These are phyloP conservation scores for Silvanus unidentatus DNA, from an alignment of 2,888 invertebrate species.

Conservation along the genomic window DNA sequence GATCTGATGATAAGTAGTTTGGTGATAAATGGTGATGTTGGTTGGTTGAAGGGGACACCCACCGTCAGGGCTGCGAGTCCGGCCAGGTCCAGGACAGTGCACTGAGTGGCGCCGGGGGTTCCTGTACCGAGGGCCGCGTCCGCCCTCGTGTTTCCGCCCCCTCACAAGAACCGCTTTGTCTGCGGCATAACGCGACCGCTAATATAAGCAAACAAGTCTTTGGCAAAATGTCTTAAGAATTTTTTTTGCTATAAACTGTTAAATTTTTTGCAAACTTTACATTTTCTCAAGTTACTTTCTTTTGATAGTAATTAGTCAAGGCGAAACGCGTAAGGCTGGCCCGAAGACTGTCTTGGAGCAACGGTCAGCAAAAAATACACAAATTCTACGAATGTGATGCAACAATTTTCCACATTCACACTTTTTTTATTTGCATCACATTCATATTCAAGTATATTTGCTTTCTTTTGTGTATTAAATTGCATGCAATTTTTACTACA, in stretches of 20 bases:
- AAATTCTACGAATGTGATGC: too few species aligned
- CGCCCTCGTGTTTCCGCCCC: conserved; percentile 24
- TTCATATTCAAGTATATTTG: too few species aligned
- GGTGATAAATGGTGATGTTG: conserved; percentile 5
- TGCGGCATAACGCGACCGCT: conserved; percentile 36
- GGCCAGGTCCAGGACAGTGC: conserved; percentile 45
- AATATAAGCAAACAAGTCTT: conserved; percentile 16
- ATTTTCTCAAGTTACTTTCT: background rate
- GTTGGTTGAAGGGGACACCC: conserved; percentile 24
- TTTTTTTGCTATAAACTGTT: background rate
- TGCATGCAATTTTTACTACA: conserved; percentile 25
- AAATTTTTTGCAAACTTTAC: conserved; percentile 1
- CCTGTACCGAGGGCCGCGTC: conserved; percentile 31
- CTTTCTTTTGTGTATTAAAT: conserved; percentile 18
- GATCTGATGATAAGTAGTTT: too few species aligned
- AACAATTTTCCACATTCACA: too few species aligned
- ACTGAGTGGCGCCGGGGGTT: conserved; percentile 37
- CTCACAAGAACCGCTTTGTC: conserved; percentile 31
- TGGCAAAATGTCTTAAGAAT: background rate
- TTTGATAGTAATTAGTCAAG: background rate
- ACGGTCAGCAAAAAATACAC: conserved; percentile 41
- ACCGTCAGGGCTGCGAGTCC: conserved; percentile 43
- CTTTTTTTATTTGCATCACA: too few species aligned
- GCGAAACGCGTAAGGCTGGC: conserved; percentile 42
- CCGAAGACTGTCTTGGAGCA: conserved; percentile 49